These are phyloP conservation scores for Psettodes erumei DNA, from an alignment of 2,113 vertebrate species.

Conservation along the genomic window DNA sequence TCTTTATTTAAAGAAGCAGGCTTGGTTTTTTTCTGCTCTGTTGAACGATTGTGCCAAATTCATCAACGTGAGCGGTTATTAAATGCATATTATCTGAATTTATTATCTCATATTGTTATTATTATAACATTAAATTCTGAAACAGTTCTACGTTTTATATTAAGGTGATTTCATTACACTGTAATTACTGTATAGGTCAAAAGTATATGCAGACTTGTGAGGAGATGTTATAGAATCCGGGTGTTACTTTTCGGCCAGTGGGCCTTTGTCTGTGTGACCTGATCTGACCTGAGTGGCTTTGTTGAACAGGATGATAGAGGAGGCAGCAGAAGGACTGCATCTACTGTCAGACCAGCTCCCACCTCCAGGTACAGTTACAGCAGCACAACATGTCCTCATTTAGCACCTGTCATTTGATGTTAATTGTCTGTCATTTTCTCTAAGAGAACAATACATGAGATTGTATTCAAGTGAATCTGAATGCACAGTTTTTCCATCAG, in stretches of 20 bases:
- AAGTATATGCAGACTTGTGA: not conserved
- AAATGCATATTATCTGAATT: not conserved
- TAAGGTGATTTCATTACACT: not conserved
- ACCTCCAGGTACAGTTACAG: slow-evolving; percentile 69
- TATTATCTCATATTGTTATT: not conserved
- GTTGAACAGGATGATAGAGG: slow-evolving; percentile 70
- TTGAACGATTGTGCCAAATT: not conserved
- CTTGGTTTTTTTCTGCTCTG: not conserved
- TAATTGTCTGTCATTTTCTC: not conserved
- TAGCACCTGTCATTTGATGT: not conserved
- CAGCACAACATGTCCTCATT: not conserved
- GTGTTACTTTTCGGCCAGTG: not conserved
- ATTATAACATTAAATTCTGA: not conserved
- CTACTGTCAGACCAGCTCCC: slow-evolving; percentile 74
- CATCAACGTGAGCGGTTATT: not conserved
- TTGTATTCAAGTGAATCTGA: not conserved
- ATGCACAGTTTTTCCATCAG: not conserved
- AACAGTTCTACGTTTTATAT: not conserved
- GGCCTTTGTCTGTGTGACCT: not conserved
- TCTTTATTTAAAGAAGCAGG: not conserved
- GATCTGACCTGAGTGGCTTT: slow-evolving; percentile 5
- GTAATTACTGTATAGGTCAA: not conserved
- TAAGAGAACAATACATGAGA: not conserved
- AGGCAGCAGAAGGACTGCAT: slow-evolving; percentile 76
- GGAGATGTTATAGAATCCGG: too few relatives aligned